A percentile compares a stretch with the other conserved stretches of the same genome.
These are phyloP conservation scores for Astyanax mexicanus DNA, from an alignment of 2,797 vertebrate genomes.

Conservation along the genomic window DNA sequence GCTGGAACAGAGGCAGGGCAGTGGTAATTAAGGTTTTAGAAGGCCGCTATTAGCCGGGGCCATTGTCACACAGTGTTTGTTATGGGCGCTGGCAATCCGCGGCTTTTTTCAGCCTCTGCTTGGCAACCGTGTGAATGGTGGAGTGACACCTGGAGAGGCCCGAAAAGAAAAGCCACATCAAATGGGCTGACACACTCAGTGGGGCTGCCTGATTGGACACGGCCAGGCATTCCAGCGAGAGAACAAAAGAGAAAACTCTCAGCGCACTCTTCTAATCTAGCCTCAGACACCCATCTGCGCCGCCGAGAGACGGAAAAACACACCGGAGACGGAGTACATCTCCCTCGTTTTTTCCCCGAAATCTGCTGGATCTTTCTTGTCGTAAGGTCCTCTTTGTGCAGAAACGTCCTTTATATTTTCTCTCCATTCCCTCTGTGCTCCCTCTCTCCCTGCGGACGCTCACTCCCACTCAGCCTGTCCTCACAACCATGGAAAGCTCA, in stretches of 20 bases:
- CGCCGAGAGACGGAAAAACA: constrained; percentile 17
- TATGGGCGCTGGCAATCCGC: constrained; percentile 35
- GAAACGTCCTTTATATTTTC: constrained; percentile 19
- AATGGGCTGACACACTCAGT: constrained; percentile 46
- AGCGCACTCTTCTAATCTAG: constrained; percentile 49
- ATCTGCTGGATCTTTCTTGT: constrained; percentile 23
- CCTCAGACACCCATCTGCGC: constrained; percentile 39
- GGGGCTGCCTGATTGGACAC: constrained; percentile 46
- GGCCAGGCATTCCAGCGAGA: constrained; percentile 22
- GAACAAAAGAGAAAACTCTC: constrained; percentile 46
- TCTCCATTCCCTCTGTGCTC: not conserved
- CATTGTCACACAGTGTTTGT: constrained; percentile 48
- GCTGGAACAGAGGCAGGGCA: constrained; percentile 10
- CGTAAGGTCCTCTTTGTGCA: not conserved
- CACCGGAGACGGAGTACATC: constrained; percentile 9
- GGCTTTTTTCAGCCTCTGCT: constrained; percentile 29
- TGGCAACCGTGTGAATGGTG: constrained; percentile 36
- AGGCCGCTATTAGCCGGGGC: constrained; percentile 31
- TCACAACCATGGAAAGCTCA: constrained; percentile 11
- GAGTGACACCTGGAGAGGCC: constrained; percentile 55
- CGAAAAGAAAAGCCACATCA: constrained; percentile 57
- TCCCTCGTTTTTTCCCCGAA: not conserved
- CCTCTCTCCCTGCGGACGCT: not conserved
- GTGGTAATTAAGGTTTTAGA: constrained; percentile 28
- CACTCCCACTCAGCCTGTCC: constrained; percentile 16